A percentile compares a stretch with the other conserved stretches of the same genome.
Evolutionary conservation across 1,140 invertebrate genomes (phyloP).

Genomic region (Gerris buenoi): DNA sequence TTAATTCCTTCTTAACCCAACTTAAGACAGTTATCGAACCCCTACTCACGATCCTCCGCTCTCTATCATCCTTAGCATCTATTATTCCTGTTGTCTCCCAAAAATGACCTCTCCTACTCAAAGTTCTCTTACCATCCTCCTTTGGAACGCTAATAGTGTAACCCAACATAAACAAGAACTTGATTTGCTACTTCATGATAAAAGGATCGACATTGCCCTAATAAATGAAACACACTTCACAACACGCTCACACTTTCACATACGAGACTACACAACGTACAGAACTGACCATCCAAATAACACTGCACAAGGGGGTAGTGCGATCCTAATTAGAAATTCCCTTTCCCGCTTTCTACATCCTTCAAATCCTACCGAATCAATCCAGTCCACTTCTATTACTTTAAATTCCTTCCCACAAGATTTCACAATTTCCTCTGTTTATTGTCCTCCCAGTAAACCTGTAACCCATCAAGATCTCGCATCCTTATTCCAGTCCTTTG

Average conservation of each 20-base stretch:
- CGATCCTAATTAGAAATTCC: conserved; percentile 20
- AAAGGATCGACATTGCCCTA: conserved; percentile 20
- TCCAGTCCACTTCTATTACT: conserved; percentile 23
- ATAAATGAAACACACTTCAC: conserved; percentile 25
- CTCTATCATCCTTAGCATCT: background rate
- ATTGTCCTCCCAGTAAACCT: conserved; percentile 25
- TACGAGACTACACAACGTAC: conserved; percentile 17
- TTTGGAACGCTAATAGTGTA: conserved; percentile 20
- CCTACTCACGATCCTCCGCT: background rate
- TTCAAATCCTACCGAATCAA: conserved; percentile 11
- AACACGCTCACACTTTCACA: conserved; percentile 14
- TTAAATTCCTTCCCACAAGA: conserved; percentile 16
- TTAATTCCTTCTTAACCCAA: background rate
- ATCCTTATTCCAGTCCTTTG: conserved; percentile 25
- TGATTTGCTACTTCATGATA: conserved; percentile 10
- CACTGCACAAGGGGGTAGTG: conserved; percentile 20
- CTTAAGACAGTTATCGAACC: background rate
- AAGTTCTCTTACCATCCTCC: conserved; percentile 7
- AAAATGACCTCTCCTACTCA: background rate
- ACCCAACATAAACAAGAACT: conserved; percentile 15
- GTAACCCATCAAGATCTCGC: conserved; percentile 23
- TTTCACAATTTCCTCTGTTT: conserved; percentile 25
- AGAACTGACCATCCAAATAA: conserved; percentile 25
- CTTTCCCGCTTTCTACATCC: conserved; percentile 16
- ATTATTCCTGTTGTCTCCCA: background rate